Evolutionary conservation across 2,888 invertebrate genomes (phyloP).

Genomic region (Metellina segmentata): DNA sequence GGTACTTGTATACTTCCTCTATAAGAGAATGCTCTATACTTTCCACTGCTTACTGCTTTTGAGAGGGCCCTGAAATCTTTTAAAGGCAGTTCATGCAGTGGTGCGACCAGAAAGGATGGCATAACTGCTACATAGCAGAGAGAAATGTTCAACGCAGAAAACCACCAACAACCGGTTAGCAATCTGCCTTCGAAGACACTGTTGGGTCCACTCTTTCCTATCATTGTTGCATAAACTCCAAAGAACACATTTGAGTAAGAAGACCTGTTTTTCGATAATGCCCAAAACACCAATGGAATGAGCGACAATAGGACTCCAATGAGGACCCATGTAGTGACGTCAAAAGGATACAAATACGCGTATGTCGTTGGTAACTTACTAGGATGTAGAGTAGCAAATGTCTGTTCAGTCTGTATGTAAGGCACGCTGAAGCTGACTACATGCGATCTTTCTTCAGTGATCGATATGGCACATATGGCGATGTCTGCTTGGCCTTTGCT

Average conservation of each 20-base stretch:
- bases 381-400: slow-evolving; percentile 31
- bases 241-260: not conserved
- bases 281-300: not conserved
- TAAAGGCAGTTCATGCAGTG: slow-evolving; percentile 12
- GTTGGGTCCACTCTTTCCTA: not conserved
- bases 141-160: slow-evolving; percentile 7
- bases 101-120: slow-evolving; percentile 35
- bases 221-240: not conserved
- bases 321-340: not conserved
- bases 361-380: not conserved
- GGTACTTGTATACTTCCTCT: slow-evolving; percentile 6
- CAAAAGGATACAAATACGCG: slow-evolving; percentile 33
- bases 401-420: slow-evolving; percentile 79
- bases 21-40: not conserved
- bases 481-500: slow-evolving; percentile 81
- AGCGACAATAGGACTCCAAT: not conserved
- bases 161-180: slow-evolving; percentile 3
- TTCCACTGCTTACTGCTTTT: not conserved
- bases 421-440: slow-evolving; percentile 82
- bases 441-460: slow-evolving; percentile 83
- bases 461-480: slow-evolving; percentile 84
- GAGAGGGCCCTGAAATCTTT: not conserved
- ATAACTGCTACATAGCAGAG: slow-evolving; percentile 24
- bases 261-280: not conserved
- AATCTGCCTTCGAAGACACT: not conserved